Evolutionary conservation across 2,113 vertebrate species (phyloP).

Genomic region (Podarcis cretensis): DNA sequence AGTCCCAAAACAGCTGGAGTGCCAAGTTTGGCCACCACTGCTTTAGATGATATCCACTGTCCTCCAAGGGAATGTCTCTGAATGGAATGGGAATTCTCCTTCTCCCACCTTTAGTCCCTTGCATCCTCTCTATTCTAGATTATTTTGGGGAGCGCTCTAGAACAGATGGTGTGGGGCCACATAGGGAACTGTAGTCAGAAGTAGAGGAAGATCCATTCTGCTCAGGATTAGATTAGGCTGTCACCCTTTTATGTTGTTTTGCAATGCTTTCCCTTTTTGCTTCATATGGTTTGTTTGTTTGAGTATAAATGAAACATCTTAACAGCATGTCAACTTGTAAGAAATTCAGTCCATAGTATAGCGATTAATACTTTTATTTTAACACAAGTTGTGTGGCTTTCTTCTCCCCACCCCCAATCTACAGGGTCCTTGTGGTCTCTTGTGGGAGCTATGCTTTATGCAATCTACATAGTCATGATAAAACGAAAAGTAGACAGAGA

Average conservation of each 20-base stretch:
- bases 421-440: constrained; percentile 93
- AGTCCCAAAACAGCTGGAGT: too few species aligned
- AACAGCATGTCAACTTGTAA: not conserved
- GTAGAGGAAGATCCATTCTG: too few species aligned
- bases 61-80: too few species aligned
- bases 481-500: constrained; percentile 95
- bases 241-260: not conserved
- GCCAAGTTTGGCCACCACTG: too few species aligned
- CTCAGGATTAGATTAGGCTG: not conserved
- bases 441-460: constrained; percentile 91
- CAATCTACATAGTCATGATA: constrained; percentile 96
- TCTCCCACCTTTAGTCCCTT: too few species aligned
- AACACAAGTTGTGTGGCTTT: not conserved
- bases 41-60: too few species aligned
- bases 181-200: too few species aligned
- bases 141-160: too few species aligned
- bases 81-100: too few species aligned
- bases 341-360: not conserved
- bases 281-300: not conserved
- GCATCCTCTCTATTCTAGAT: too few species aligned
- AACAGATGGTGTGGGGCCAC: too few species aligned
- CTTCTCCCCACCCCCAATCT: constrained; percentile 30
- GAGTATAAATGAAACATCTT: not conserved
- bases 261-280: not conserved
- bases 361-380: constrained; percentile 1